Percentiles rank a stretch among this genome's conserved stretches.
These are phyloP conservation scores for Zapus hudsonius DNA, from an alignment of 2,113 vertebrate species.

Conservation along the genomic window DNA sequence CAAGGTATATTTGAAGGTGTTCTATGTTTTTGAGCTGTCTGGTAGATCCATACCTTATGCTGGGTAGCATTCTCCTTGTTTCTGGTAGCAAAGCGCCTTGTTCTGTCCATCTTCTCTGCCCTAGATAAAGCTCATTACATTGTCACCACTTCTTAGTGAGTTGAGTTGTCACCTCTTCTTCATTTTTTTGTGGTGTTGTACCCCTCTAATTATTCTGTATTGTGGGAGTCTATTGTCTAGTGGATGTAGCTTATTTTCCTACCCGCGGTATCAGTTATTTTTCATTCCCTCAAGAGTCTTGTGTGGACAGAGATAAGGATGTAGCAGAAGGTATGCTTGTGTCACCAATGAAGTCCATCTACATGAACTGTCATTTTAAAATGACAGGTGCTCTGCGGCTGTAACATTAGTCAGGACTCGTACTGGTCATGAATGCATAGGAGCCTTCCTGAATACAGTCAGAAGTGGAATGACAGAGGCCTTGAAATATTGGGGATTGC, in stretches of 20 bases:
- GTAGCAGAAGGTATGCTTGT: neutral
- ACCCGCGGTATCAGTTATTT: neutral
- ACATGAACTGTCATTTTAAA: neutral
- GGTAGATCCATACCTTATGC: neutral
- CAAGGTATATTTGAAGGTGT: neutral
- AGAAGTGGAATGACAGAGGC: neutral
- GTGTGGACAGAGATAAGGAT: neutral
- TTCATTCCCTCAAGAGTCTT: neutral
- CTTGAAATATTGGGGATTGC: neutral
- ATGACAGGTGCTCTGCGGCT: neutral
- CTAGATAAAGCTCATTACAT: neutral
- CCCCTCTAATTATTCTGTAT: neutral
- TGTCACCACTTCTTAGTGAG: neutral
- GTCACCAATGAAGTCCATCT: neutral
- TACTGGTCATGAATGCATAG: neutral
- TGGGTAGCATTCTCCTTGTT: neutral
- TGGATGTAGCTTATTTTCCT: slow-evolving; percentile 11
- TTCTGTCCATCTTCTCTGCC: neutral
- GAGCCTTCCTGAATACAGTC: neutral
- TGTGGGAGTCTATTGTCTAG: neutral
- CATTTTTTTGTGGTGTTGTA: neutral
- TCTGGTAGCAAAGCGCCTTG: neutral
- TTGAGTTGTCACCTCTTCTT: neutral
- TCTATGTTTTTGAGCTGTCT: neutral
- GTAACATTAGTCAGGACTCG: neutral